Conservation (phyloP, 2,113 vertebrate genomes). For the Lamprotornis superbus region DNA sequence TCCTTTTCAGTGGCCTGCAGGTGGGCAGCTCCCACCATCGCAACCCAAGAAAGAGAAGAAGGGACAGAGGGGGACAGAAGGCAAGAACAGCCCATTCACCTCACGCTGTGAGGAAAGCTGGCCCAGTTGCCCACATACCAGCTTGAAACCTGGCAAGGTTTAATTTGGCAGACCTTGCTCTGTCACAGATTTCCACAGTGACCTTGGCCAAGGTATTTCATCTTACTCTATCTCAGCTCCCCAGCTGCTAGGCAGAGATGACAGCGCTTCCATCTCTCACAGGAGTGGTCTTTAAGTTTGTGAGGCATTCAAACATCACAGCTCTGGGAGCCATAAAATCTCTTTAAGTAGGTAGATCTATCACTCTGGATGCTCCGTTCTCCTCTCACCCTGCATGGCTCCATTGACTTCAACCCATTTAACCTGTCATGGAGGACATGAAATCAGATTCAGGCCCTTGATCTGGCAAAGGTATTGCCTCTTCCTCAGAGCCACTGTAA, state of each 20-base stretch:
- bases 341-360: slow-evolving; percentile 37
- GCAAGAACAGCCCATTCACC: neutral
- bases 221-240: slow-evolving; percentile 15
- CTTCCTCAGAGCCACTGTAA: neutral
- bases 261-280: slow-evolving; percentile 3
- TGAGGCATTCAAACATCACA: slow-evolving; percentile 51
- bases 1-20: neutral
- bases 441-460: slow-evolving; percentile 4
- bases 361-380: neutral
- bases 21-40: neutral
- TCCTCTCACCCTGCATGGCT: neutral
- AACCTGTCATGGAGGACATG: neutral
- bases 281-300: slow-evolving; percentile 50
- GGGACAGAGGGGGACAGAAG: neutral
- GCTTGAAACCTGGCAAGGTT: slow-evolving; percentile 10
- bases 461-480: neutral
- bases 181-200: neutral
- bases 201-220: slow-evolving; percentile 51
- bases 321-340: slow-evolving; percentile 36
- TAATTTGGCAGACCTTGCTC: neutral
- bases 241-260: slow-evolving; percentile 33
- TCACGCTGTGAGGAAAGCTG: neutral
- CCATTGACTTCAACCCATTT: neutral
- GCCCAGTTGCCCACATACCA: neutral
- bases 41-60: neutral